Evolutionary conservation across 2,797 vertebrate genomes (phyloP).

Genomic region (Scleropages formosus): DNA sequence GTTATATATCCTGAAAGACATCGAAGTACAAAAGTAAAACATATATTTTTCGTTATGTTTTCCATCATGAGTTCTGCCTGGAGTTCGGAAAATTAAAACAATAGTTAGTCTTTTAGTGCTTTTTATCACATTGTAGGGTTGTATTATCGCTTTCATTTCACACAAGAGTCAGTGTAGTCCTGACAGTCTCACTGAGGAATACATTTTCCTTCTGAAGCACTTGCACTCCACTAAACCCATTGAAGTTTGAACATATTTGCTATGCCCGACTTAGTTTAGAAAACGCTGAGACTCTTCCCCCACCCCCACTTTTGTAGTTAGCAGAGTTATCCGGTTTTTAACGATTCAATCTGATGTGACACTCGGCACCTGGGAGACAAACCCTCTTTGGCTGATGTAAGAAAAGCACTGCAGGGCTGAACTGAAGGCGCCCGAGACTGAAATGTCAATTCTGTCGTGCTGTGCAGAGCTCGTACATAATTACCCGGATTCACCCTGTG

Average conservation of each 20-base stretch:
- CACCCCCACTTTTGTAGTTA: background rate
- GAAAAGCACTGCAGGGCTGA: background rate
- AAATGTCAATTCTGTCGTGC: background rate
- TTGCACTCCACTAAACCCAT: background rate
- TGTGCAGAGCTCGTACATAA: background rate
- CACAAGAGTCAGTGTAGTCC: background rate
- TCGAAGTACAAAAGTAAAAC: no score
- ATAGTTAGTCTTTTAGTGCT: background rate
- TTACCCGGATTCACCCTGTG: background rate
- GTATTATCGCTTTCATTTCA: background rate
- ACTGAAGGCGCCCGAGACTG: background rate
- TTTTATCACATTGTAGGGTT: background rate
- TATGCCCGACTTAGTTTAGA: background rate
- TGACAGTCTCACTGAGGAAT: background rate
- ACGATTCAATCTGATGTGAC: background rate
- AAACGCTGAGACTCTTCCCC: slow-evolving; percentile 7
- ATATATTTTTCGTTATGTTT: no score
- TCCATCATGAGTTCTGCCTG: background rate
- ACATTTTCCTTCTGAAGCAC: background rate
- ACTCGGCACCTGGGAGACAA: background rate
- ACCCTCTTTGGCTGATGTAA: background rate
- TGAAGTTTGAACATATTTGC: background rate
- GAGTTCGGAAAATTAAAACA: no score
- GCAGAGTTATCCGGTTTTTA: background rate
- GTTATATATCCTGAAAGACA: no score